phyloP scores from a whole-genome alignment of 1,140 invertebrate genomes.

The Akabosia matsudoensis region DNA sequence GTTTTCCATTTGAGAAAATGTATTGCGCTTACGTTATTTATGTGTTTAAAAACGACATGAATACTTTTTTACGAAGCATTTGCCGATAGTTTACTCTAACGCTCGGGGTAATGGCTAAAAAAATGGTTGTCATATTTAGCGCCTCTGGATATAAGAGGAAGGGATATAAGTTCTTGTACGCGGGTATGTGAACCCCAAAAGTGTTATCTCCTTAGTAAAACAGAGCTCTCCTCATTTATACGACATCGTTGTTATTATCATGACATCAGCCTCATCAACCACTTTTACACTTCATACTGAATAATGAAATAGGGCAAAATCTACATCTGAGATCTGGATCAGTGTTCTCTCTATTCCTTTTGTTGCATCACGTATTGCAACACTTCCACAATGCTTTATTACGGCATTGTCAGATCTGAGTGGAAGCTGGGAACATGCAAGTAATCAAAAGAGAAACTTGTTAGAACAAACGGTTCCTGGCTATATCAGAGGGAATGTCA shows the following conservation, averaged over 20 bases:
- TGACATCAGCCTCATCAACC: constrained; percentile 7
- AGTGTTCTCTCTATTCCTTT: constrained; percentile 2
- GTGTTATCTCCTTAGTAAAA: no score
- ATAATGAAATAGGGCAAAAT: neutral
- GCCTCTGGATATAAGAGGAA: no score
- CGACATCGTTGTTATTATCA: neutral
- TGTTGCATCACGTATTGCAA: constrained; percentile 9
- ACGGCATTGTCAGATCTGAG: neutral
- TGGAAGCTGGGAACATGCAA: neutral
- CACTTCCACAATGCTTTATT: neutral
- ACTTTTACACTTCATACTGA: neutral
- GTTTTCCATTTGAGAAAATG: neutral
- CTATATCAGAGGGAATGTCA: neutral
- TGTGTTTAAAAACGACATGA: neutral
- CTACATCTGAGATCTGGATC: constrained; percentile 14
- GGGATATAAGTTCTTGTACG: no score
- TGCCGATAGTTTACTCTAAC: no score
- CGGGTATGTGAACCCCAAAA: no score
- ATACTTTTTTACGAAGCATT: neutral
- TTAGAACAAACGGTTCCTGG: neutral
- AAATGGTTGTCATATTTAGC: no score
- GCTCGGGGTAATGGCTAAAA: no score
- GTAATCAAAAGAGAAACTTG: neutral
- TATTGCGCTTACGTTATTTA: neutral
- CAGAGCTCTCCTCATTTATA: neutral